Evolutionary conservation across 2,797 vertebrate genomes (phyloP), one percentile per base, ranked within the genome.

Genomic region (Sebastiscus albofasciatus): DNA sequence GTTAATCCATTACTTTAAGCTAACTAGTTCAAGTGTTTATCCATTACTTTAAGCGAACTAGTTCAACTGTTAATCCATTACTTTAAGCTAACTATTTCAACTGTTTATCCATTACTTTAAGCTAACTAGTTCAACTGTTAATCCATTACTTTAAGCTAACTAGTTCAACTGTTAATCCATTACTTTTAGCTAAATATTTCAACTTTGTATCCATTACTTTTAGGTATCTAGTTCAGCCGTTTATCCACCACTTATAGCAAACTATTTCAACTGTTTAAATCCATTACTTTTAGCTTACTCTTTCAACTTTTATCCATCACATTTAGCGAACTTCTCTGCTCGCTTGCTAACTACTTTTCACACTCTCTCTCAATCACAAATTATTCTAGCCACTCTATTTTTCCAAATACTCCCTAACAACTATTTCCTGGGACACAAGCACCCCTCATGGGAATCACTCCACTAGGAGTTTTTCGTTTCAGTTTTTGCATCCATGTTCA

Each of bases 401-500:
- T 72, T 67, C 24, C 11, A 52, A 36, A 6, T 29, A 27, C 12
- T 46, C n/a, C 8, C 2, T 65, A 18, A 24, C 68, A 66, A 4
- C 29, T 62, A 12, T 82, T 29, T 60, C n/a, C 54, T 81, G 24
- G 31, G 14, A 42, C 9, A 31, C 6, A 39, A 60, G 24, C 33
- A 60, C 13, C 42, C 14, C 33, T 4, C 4, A 16, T 49, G 12
- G 34, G 5, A 73, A 62, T 80, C 42, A 22, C 33, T 49, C 9
- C 22, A 14, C 9, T n/a, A 31, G 2, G 29, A 61, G 14, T 36
- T 56, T 42, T 10, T 24, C n/a, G 14, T 22, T 20, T 12, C 14
- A 33, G 52, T 56, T 71, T 85, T 42, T 72, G 34, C 52, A 70
- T 66, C 24, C 39, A 52, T 65, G 13, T 65, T 46, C 22, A 79